phyloP scores from a whole-genome alignment of 2,888 invertebrate species.

The Drosophila pegasa region DNA sequence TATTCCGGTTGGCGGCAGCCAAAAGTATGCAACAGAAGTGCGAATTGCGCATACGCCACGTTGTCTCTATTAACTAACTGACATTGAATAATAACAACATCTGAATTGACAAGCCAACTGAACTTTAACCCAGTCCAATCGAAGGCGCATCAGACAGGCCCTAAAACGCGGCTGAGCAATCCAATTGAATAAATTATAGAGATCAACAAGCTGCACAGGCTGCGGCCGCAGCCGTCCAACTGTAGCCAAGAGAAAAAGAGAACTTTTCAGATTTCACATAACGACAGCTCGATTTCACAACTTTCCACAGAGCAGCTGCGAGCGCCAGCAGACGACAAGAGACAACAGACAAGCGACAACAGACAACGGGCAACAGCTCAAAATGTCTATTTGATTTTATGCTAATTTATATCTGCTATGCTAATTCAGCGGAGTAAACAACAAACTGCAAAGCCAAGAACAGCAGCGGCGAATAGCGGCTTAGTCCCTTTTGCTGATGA shows the following conservation, averaged over 20 bases:
- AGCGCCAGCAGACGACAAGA: constrained; percentile 20
- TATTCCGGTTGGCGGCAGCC: constrained; percentile 1
- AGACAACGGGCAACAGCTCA: constrained; percentile 32
- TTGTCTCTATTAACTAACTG: constrained; percentile 17
- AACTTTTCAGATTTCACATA: constrained; percentile 12
- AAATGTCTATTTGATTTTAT: constrained; percentile 75
- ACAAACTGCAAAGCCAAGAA: constrained; percentile 41
- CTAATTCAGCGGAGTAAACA: constrained; percentile 70
- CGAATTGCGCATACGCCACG: constrained; percentile 48
- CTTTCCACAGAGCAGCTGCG: constrained; percentile 32
- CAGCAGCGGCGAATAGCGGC: constrained; percentile 4
- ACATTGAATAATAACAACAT: constrained; percentile 2
- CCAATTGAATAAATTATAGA: constrained; percentile 15
- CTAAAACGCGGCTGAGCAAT: constrained; percentile 20
- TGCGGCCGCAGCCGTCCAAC: constrained; percentile 6
- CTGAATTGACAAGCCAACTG: constrained; percentile 32
- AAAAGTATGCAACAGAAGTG: constrained; percentile 31
- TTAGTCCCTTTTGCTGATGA: background rate
- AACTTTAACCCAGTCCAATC: constrained; percentile 1
- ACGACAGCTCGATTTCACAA: constrained; percentile 12
- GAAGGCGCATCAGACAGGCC: background rate
- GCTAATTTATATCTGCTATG: constrained; percentile 75
- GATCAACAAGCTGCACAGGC: constrained; percentile 1
- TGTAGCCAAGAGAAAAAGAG: constrained; percentile 18
- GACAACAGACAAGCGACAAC: constrained; percentile 10